Percentiles rank a stretch among this genome's conserved stretches.
phyloP scores from a whole-genome alignment of 2,888 invertebrate genomes.

The Hypsopygia costalis region DNA sequence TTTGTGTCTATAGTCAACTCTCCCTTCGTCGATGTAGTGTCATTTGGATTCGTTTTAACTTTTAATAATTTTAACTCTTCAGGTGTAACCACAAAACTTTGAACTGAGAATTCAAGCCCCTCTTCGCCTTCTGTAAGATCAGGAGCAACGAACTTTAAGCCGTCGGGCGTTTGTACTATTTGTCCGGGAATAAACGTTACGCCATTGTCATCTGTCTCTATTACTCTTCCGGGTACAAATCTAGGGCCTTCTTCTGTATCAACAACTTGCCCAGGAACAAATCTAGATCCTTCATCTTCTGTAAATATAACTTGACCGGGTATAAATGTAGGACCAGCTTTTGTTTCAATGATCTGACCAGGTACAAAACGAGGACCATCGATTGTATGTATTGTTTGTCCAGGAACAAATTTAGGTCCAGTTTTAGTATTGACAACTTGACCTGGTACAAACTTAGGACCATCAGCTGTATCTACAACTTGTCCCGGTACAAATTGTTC shows the following conservation, averaged over 20 bases:
- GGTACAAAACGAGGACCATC: conserved; percentile 89
- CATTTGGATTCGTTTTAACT: conserved; percentile 74
- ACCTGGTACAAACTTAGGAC: conserved; percentile 88
- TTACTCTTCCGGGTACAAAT: conserved; percentile 86
- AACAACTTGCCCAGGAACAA: conserved; percentile 86
- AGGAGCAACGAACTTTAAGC: conserved; percentile 85
- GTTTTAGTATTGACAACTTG: conserved; percentile 86
- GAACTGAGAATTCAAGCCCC: conserved; percentile 85
- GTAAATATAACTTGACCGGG: conserved; percentile 88
- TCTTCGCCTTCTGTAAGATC: conserved; percentile 84
- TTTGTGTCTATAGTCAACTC: conserved; percentile 83
- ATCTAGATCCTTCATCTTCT: conserved; percentile 80
- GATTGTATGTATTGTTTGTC: conserved; percentile 86
- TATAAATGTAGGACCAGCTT: conserved; percentile 87
- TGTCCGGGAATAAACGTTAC: conserved; percentile 90
- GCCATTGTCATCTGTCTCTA: conserved; percentile 85
- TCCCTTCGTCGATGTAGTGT: conserved; percentile 75
- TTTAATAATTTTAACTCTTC: conserved; percentile 72
- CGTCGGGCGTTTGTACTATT: conserved; percentile 86
- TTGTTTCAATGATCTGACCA: conserved; percentile 87
- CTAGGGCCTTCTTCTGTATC: conserved; percentile 85
- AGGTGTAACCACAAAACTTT: conserved; percentile 82
- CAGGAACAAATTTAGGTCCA: conserved; percentile 84
- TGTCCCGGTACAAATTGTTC: conserved; percentile 87
- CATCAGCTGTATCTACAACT: conserved; percentile 84